Evolutionary conservation across 2,113 vertebrate genomes (phyloP).

Genomic region (Mungos mungo): DNA sequence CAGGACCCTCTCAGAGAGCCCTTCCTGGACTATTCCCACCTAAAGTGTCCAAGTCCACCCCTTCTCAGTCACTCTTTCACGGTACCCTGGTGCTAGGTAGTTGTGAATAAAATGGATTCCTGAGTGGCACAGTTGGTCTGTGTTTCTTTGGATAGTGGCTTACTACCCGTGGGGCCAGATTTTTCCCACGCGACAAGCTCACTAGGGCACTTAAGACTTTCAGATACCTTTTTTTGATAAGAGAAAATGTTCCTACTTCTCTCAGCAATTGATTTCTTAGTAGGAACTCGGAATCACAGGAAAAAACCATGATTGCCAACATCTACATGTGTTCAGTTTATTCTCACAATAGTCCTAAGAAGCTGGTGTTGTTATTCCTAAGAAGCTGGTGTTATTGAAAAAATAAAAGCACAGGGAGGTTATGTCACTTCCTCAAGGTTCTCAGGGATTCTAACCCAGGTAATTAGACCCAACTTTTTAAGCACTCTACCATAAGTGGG

Average conservation of each 20-base stretch:
- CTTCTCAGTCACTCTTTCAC: background rate
- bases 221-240: background rate
- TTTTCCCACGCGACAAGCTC: background rate
- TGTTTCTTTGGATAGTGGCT: background rate
- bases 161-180: background rate
- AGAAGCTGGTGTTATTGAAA: constrained; percentile 14
- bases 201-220: background rate
- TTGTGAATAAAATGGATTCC: background rate
- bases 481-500: background rate
- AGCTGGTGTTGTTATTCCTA: background rate
- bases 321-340: background rate
- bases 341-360: background rate
- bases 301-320: background rate
- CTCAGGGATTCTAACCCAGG: background rate
- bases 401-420: constrained; percentile 8
- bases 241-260: background rate
- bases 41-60: background rate
- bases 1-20: background rate
- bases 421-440: background rate
- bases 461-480: constrained; percentile 8
- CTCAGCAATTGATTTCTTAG: background rate
- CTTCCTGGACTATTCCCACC: background rate
- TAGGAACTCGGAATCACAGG: background rate
- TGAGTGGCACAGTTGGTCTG: background rate
- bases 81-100: background rate